Percentiles rank a stretch among this genome's conserved stretches.
These are phyloP conservation scores for Threskiornis aethiopicus DNA, from an alignment of 2,797 vertebrate species.

Conservation along the genomic window DNA sequence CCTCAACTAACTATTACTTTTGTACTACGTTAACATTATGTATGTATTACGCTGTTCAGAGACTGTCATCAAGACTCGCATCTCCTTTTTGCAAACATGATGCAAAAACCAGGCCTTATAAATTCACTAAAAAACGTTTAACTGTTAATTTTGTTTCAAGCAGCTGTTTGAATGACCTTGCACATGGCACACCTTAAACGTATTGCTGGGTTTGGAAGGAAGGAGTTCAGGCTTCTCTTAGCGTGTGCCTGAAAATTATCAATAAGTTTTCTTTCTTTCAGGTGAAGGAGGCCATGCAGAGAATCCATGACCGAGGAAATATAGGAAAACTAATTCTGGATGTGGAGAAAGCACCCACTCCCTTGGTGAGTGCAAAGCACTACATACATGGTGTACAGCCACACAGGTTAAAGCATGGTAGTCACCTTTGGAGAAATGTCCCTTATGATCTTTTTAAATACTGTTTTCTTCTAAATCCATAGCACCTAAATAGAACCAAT, in stretches of 20 bases:
- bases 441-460: neutral
- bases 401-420: neutral
- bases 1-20: neutral
- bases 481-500: neutral
- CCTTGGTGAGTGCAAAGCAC: constrained; percentile 82
- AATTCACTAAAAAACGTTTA: neutral
- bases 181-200: neutral
- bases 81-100: neutral
- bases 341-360: constrained; percentile 94
- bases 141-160: neutral
- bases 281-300: constrained; percentile 99
- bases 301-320: constrained; percentile 98
- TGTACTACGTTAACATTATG: neutral
- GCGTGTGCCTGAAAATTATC: neutral
- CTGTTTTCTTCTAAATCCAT: neutral
- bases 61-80: neutral
- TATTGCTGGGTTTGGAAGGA: neutral
- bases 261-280: constrained; percentile 58
- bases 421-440: neutral
- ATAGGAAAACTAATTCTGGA: constrained; percentile 98
- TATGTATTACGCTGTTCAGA: neutral
- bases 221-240: neutral
- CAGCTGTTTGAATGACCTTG: neutral
- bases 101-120: neutral
- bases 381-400: neutral